Base-by-base conservation (phyloP, 2,888 invertebrate species). In the Harpalus rubripes region DNA sequence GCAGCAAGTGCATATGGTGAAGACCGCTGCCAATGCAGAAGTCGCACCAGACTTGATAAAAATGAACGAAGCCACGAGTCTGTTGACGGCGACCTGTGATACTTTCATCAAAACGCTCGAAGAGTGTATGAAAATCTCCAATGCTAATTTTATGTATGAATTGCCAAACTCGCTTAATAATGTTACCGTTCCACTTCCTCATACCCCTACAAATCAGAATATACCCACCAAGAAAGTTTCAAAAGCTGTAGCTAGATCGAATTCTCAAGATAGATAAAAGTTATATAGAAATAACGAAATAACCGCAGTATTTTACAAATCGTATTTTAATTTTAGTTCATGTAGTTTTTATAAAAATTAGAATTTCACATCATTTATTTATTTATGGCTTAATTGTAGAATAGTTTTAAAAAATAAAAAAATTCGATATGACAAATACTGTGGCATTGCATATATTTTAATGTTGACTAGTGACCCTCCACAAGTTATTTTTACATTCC, bases 101-200 rank as follows among this genome's bases (percentile, higher is more conserved):
- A 96, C 96, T 44, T 96, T 96, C 90, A 96, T 96, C 87, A 93
- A 94, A 89, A 96, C 96, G 22, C 92, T 96, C 87, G 96, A 96
- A 91, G 96, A 96, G 87, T 96, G 96, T 88, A 95, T 96, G 94
- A 94, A 93, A 89, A 89, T 94, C 79, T 92, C 94, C 26, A 92
- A 92, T 86, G 91, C 90, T 44, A 91, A 89, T 86, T 88, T 90
- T 80, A 88, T 89, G n/a, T 90, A 90, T 86, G 90, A 91, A 87
- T 86, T 90, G 85, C 88, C 90, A 84, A 84, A 84, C 59, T 52
- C 84, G 52, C 89, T 89, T 78, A 88, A 89, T 85, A 89, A 88
- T 86, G 90, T 85, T 58, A 85, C 90, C 85, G 87, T 88, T 41
- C 89, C 88, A 63, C 91, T 89, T 82, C 88, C 89, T 81, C 89